A percentile compares a stretch with the other conserved stretches of the same genome.
Evolutionary conservation across 2,797 vertebrate species (phyloP).

Genomic region (Columba guinea): DNA sequence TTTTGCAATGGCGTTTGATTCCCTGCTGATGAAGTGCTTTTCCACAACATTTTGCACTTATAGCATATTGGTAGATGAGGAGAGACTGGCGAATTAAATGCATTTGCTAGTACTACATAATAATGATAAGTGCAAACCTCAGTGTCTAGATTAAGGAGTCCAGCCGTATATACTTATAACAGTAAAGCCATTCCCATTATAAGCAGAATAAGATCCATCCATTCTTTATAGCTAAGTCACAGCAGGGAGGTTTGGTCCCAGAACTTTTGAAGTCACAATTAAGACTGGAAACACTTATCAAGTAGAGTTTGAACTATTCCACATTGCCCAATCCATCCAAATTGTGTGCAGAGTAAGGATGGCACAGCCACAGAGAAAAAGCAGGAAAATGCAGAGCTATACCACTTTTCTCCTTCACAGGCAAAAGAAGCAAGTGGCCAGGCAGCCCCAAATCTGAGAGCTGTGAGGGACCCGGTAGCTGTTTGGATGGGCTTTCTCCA

Average conservation of each 20-base stretch:
- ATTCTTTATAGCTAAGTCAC: background rate
- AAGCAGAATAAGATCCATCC: background rate
- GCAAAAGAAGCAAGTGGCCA: background rate
- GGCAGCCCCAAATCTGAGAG: fast-evolving
- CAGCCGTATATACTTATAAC: background rate
- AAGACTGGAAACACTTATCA: background rate
- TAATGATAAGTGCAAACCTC: background rate
- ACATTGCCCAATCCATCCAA: background rate
- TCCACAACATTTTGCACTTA: constrained; percentile 62
- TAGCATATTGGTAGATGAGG: constrained; percentile 1
- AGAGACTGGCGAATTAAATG: background rate
- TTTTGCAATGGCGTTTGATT: constrained; percentile 42
- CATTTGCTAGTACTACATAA: background rate
- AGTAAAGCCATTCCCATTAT: background rate
- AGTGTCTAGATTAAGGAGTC: background rate
- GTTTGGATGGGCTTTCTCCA: background rate
- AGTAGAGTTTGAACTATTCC: background rate
- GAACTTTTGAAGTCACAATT: background rate
- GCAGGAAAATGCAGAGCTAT: background rate
- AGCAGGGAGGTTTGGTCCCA: background rate
- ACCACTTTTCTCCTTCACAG: background rate
- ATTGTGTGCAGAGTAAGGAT: background rate
- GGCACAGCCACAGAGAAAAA: background rate
- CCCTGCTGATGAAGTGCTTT: constrained; percentile 67
- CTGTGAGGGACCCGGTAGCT: fast-evolving